A percentile compares a stretch with the other conserved stretches of the same genome.
phyloP scores from a whole-genome alignment of 2,888 invertebrate species.

The Brachylomia viminalis region DNA sequence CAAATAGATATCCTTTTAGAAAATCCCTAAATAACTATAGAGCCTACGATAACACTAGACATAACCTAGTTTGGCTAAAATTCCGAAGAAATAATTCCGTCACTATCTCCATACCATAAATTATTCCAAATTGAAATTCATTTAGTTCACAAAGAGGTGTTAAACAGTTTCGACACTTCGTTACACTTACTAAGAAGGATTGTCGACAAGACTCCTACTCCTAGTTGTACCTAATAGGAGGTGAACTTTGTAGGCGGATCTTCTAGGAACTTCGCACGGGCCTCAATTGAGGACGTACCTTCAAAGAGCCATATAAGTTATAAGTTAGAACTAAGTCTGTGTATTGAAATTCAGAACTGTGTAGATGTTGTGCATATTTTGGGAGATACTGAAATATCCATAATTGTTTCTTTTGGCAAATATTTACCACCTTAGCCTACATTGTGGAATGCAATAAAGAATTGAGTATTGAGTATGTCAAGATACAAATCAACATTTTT shows the following conservation, averaged over 20 bases:
- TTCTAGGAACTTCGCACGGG: conserved; percentile 17
- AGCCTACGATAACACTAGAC: too few species aligned
- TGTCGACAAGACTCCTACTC: background rate
- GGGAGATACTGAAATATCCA: background rate
- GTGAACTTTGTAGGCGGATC: conserved; percentile 37
- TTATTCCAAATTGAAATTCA: conserved; percentile 10
- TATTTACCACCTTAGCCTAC: too few species aligned
- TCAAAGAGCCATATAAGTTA: conserved; percentile 31
- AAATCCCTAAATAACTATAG: too few species aligned
- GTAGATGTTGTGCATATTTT: background rate
- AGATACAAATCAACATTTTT: background rate
- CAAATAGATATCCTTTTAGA: too few species aligned
- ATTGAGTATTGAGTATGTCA: too few species aligned
- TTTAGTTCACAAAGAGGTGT: conserved; percentile 11
- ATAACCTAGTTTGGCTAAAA: background rate
- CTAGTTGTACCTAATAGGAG: background rate
- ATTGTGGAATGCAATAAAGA: too few species aligned
- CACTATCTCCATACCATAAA: background rate
- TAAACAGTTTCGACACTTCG: conserved; percentile 7
- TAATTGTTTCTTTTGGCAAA: too few species aligned
- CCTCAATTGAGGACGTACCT: background rate
- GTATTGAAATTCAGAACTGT: conserved; percentile 10
- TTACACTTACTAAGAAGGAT: conserved; percentile 41
- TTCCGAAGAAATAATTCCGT: background rate
- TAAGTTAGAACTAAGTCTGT: conserved; percentile 10